Base-by-base conservation (phyloP, 2,113 vertebrate genomes). In the Stigmatopora argus region DNA sequence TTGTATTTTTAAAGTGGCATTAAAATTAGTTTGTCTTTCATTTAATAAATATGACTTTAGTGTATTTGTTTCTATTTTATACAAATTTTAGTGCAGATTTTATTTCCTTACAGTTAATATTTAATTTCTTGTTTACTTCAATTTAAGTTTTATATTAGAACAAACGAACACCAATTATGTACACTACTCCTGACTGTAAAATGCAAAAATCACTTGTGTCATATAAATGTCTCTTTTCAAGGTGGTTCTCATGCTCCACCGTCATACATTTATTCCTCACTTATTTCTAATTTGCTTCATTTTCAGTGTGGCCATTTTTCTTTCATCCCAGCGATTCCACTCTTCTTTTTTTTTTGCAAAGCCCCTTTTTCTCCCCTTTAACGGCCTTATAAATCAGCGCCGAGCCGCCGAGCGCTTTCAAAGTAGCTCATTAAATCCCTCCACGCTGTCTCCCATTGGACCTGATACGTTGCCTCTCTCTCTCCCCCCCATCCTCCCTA, bases 401-500 rank as follows among this genome's bases (percentile, higher is more conserved):
- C 23, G 34, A 60, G 66, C 60, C 67, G 84, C 81, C 83, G 75
- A 41, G 70, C 80, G 67, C 88, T 83, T 69, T 56, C 44, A 88
- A 87, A 86, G 89, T 63, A 67, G 66, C 64, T 78, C 71, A 89
- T 90, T 91, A 90, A 89, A 86, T 83, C 60, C 67, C 69, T 71
- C 73, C 70, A 69, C 19, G 60, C 49, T 79, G 86, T 31, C 81
- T 91, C 89, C 91, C 90, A 77, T 72, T 88, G 89, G 90, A 83
- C 78, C 64, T 69, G 79, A 85, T 81, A 79, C 79, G 78, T 61
- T 26, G 69, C 59, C 63, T 15, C 75, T 51, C 71, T 35, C 71
- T 44, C 75, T 38, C 26, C 69, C 23, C 38, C 17, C 48, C 66
- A 8, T 66, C 56, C 64, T 19, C 51, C 52, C 48, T 47, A 38